Evolutionary conservation across 2,797 vertebrate species (phyloP), one percentile per base, ranked within the genome.

Genomic region (Loris lydekkerianus): DNA sequence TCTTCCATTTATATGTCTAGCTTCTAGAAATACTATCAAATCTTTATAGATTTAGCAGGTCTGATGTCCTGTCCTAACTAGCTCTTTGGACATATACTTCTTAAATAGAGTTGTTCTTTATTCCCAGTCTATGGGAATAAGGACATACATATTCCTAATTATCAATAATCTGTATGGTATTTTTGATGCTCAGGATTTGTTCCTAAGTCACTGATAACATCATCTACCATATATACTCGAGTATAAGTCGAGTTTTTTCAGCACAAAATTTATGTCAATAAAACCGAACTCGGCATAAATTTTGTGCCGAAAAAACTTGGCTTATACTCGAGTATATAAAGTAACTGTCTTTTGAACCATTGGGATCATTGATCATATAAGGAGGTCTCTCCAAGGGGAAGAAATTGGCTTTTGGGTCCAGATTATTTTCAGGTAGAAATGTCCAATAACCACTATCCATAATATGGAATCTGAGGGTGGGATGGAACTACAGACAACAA

Each of bases 131-230:
- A 63, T 63, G 13, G 14, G 11, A 61, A 31, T 29, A 17, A 76
- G 8, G 15, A 53, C 1, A 2, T 37, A 25, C 15, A 53, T 80
- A 90, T 92, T 96, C 25, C 60, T 20, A 63, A 14, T 49, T 3
- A 17, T 43, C n/a, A 81, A 23, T 20, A 69, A 46, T 25, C 7
- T 56, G 5, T 56, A 0, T 75, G 46, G 25, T 34, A 27, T 81
- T 92, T 94, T 73, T 34, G 58, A 37, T 75, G 75, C 23, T 21
- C 46, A 65, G n/a, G 37, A 92, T 93, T 93, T 92, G 27, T 75
- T 69, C 40, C 43, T 10, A 73, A 77, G 21, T 17, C 18, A 84
- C 17, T 43, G 56, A 56, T 86, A 77, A 76, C 14, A 89, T 49
- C 6, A 65, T 56, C 6, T 83, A 34, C 34, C 34, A 2, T 34